Evolutionary conservation across 1,140 invertebrate genomes (phyloP).

Genomic region (Diorhabda elongata): DNA sequence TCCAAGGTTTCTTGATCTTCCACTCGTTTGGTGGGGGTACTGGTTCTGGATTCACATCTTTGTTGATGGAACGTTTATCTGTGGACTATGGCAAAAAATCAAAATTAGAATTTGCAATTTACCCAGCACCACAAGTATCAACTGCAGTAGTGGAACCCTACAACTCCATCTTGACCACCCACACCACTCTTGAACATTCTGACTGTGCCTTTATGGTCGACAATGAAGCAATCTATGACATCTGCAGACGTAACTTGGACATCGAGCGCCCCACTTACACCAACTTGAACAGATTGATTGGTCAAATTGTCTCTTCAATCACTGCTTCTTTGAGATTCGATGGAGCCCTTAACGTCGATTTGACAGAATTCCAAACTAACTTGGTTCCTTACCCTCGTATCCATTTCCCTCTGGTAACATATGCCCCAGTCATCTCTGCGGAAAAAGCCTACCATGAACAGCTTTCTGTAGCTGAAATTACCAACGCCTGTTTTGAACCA

Average conservation of each 20-base stretch:
- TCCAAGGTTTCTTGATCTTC: conserved; percentile 77
- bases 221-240: conserved; percentile 72
- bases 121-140: conserved; percentile 69
- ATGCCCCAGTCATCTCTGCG: conserved; percentile 61
- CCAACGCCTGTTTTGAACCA: conserved; percentile 60
- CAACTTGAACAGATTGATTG: conserved; percentile 62
- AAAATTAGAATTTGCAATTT: conserved; percentile 73
- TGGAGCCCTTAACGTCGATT: conserved; percentile 72
- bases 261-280: conserved; percentile 62
- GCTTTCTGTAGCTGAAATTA: conserved; percentile 68
- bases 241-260: conserved; percentile 62
- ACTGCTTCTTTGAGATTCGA: conserved; percentile 74
- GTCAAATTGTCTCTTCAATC: conserved; percentile 73
- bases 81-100: conserved; percentile 73
- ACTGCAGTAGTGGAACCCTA: conserved; percentile 71
- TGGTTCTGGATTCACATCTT: conserved; percentile 76
- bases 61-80: conserved; percentile 72
- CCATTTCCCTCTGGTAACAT: conserved; percentile 69
- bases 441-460: conserved; percentile 66
- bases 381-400: conserved; percentile 67
- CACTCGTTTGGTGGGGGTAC: conserved; percentile 90
- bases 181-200: conserved; percentile 61
- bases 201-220: conserved; percentile 64
- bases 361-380: conserved; percentile 77
- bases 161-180: conserved; percentile 62